phyloP scores from a whole-genome alignment of 2,888 invertebrate species.

The Seira sanloemensis region DNA sequence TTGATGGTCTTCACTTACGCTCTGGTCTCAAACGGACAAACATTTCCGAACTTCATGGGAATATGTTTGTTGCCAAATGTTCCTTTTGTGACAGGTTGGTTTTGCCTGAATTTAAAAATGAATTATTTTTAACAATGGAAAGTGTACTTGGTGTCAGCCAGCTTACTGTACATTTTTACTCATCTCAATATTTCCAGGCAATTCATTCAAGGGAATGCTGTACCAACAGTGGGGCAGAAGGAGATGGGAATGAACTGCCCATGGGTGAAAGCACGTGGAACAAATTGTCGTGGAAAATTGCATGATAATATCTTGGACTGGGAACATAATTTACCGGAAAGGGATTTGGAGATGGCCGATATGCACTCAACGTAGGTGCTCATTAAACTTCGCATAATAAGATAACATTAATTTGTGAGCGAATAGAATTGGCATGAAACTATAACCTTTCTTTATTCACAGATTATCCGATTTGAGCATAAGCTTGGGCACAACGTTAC shows the following conservation, averaged over 20 bases:
- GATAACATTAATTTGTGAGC: no score
- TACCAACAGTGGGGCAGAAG: conserved; percentile 88
- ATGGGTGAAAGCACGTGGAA: conserved; percentile 79
- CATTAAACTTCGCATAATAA: background rate
- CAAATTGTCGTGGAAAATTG: conserved; percentile 91
- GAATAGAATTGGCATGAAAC: conserved; percentile 34
- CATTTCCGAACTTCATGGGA: conserved; percentile 96
- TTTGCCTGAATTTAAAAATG: background rate
- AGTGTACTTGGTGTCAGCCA: background rate
- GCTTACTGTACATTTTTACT: background rate
- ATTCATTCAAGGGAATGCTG: conserved; percentile 86
- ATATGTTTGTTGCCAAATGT: conserved; percentile 98
- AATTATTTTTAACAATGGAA: no score
- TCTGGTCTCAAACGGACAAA: conserved; percentile 89
- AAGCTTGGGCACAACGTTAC: conserved; percentile 96
- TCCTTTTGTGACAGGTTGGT: conserved; percentile 87
- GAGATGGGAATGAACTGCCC: conserved; percentile 83
- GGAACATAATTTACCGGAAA: conserved; percentile 94
- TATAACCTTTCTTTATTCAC: conserved; percentile 75
- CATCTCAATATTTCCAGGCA: conserved; percentile 79
- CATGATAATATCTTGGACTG: conserved; percentile 82
- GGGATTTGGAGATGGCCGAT: conserved; percentile 88
- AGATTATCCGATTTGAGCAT: conserved; percentile 95
- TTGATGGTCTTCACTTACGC: conserved; percentile 96
- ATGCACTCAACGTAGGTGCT: conserved; percentile 86